These are phyloP conservation scores for Zoanthus solanderi DNA, from an alignment of 92 coral and sea anemone species.

Conservation along the genomic window DNA sequence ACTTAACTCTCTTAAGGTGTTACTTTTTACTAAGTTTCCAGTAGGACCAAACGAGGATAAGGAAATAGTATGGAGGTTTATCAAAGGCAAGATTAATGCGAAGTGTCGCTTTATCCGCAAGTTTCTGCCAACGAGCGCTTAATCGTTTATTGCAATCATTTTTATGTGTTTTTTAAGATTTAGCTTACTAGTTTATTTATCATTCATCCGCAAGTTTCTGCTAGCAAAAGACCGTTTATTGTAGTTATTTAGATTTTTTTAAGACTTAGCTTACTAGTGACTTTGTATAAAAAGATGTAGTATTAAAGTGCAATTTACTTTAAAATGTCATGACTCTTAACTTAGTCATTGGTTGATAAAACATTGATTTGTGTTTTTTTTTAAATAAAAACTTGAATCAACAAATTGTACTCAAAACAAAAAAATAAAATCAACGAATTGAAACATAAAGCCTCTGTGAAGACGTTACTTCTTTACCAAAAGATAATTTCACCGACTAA, in stretches of 20 bases:
- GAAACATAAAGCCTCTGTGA: no score
- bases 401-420: not conserved
- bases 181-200: not conserved
- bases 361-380: not conserved
- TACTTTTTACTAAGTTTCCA: slow-evolving; percentile 24
- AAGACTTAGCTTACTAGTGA: not conserved
- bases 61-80: not conserved
- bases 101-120: slow-evolving; percentile 5
- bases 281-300: not conserved
- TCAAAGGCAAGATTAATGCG: not conserved
- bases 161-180: not conserved
- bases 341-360: not conserved
- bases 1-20: slow-evolving; percentile 28
- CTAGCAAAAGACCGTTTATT: slow-evolving; percentile 6
- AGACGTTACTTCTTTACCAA: no score
- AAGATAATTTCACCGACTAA: no score
- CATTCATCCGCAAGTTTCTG: not conserved
- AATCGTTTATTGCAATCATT: not conserved
- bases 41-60: not conserved
- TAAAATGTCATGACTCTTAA: not conserved
- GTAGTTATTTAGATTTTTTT: not conserved
- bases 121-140: not conserved
- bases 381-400: not conserved
- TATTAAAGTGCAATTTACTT: not conserved
- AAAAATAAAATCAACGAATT: not conserved